Evolutionary conservation across 2,113 vertebrate species (phyloP).

Genomic region (Eidolon helvum): DNA sequence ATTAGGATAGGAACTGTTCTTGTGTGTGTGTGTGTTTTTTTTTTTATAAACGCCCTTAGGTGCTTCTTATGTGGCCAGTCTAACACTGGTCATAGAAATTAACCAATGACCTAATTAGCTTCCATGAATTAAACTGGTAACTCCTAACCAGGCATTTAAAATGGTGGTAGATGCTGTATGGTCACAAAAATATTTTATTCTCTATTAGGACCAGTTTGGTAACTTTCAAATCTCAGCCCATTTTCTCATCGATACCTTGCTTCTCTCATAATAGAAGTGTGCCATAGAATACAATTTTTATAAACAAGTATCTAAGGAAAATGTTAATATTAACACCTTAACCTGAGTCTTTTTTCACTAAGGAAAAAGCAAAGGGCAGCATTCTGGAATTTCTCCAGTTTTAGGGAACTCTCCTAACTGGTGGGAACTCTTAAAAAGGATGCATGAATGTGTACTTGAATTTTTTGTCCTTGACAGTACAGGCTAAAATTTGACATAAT

Average conservation of each 20-base stretch:
- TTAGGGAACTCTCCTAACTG: not conserved
- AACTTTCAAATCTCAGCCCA: constrained; percentile 20
- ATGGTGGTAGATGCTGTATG: not conserved
- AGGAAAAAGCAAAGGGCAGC: not conserved
- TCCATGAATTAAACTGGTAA: not conserved
- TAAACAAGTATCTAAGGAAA: not conserved
- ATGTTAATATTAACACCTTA: constrained; percentile 8
- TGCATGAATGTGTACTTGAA: not conserved
- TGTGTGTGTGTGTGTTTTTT: too few relatives aligned
- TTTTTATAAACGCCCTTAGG: not conserved
- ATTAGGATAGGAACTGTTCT: not conserved
- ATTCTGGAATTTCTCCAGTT: not conserved
- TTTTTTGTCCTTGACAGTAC: not conserved
- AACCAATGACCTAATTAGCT: not conserved
- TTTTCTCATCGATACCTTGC: not conserved
- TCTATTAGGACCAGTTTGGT: not conserved
- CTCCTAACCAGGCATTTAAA: not conserved
- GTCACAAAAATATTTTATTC: not conserved
- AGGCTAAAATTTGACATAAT: not conserved
- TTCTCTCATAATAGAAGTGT: not conserved
- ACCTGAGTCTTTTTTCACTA: not conserved
- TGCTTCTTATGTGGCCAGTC: not conserved
- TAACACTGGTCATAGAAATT: not conserved
- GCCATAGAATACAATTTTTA: constrained; percentile 4
- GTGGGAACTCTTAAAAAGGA: not conserved